Evolutionary conservation across 2,797 vertebrate species (phyloP), one percentile per base, ranked within the genome.

Genomic region (Microctenopoma steveboyesi): DNA sequence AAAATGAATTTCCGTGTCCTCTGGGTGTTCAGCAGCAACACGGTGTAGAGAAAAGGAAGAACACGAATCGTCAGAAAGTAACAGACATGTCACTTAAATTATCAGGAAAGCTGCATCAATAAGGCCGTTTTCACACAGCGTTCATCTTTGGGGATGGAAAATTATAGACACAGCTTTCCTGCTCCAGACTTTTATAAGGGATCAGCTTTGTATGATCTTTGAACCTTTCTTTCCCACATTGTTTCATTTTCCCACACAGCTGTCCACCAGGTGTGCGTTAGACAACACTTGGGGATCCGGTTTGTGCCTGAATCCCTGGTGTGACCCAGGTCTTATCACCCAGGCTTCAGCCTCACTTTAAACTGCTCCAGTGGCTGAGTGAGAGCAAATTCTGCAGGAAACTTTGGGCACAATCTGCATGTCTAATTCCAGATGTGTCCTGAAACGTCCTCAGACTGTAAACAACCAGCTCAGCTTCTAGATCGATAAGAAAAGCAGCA

Each of bases 1-100:
- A 48, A 22, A 48, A 30, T 82, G 13, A 84, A 30, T 52, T 42
- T 77, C 57, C 1, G 5, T 69, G 43, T 49, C 55, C 14, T 64
- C 8, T 18, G 56, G 61, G 49, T 64, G 4, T 69, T 64, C 33
- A 69, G 30, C 63, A 40, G 74, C 56, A 56, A 52, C 42, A 56
- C 42, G 9, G 60, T 75, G 55, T 62, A 28, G 18, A 7, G 5
- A 35, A 7, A 33, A 50, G 30, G 60, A 58, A 77, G 72, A 63
- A 55, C 18, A 58, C n/a, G 46, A 5, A 14, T 57, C 25, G 53
- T 25, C 48, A 40, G 49, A 64, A 25, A 54, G 33, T 11, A n/a
- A 10, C 0, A 52, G 7, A 43, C 70, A 3, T 30, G 46, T 64
- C 39, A 56, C 25, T 46, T 18, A 15, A 49, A 15, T 65, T 3